Base-by-base conservation (phyloP, 2,888 invertebrate genomes). In the Pomacea canaliculata region DNA sequence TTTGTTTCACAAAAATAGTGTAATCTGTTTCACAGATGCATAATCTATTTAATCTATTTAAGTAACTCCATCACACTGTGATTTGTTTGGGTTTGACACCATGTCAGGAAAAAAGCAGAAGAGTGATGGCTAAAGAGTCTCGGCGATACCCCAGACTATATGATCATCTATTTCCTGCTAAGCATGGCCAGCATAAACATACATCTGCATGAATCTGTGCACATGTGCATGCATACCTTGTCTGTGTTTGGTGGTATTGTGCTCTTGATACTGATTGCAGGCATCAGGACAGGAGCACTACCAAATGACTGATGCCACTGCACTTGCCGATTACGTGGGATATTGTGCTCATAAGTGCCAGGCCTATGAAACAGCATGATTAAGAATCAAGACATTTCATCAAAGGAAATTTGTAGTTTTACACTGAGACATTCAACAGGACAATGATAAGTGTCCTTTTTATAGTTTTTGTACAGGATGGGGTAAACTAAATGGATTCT, bases 301-400 rank as follows among this genome's bases (percentile, higher is more conserved):
- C 91, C 91, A 84, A 91, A 91, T 12, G 90, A 88, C 82, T 91
- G 90, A 73, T 91, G 90, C 89, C 90, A 89, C 78, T 88, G 86
- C 8, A 91, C 90, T 76, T 88, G 87, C 71, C 89, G 82, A 80
- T 88, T 87, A 37, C 76, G 75, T 37, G 83, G 83, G 10, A 87
- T 83, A 46, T 85, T 79, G 70, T 88, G 88, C 74, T 90, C 90
- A 81, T 91, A 91, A 59, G 87, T 87, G 4, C 90, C 90, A 63
- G 90, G 85, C 3, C 91, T 91, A 82, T n/a, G 82, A 83, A 70
- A 37, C 65, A 65, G 75, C 73, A 78, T 49, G 37, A 37, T 37
- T n/a, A 63, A 60, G 18, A 48, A 27, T 18, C 18, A 56, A 56
- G 12, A 56, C 51, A 56, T 9, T 19, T 7, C 18, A 71, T 65